Conservation (phyloP, 2,113 vertebrate species). For the Isurus oxyrinchus region DNA sequence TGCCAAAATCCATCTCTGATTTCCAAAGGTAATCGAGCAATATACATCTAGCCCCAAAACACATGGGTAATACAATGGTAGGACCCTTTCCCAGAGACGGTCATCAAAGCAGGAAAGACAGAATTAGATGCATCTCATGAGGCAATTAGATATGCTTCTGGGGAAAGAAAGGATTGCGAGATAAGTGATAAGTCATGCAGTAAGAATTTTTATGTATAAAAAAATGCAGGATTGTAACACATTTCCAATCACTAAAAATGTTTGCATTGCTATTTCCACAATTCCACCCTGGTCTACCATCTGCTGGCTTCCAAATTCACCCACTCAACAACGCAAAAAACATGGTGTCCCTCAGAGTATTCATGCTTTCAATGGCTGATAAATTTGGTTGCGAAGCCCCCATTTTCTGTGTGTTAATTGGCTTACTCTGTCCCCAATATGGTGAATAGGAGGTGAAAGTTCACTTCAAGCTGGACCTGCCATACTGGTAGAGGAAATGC, state of each 20-base stretch:
- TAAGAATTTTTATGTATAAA: not conserved
- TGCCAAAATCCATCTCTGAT: not conserved
- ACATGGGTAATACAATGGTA: not conserved
- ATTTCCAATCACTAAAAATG: not conserved
- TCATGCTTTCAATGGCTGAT: not conserved
- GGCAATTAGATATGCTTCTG: not conserved
- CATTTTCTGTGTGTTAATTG: not conserved
- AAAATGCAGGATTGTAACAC: not conserved
- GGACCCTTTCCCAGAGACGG: not conserved
- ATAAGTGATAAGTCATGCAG: not conserved
- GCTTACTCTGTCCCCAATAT: no score
- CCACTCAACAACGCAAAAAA: not conserved
- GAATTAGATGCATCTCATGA: not conserved
- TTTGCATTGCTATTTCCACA: not conserved
- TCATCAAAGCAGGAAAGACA: not conserved
- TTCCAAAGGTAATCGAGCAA: not conserved
- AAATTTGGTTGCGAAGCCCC: not conserved
- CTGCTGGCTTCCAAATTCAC: not conserved
- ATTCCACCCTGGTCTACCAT: no score
- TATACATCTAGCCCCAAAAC: not conserved
- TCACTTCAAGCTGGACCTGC: not conserved
- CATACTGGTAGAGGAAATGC: not conserved
- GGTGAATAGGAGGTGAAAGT: not conserved
- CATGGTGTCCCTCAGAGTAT: no score
- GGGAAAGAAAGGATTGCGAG: not conserved